phyloP scores from a whole-genome alignment of 2,797 vertebrate species.

The Anguilla pacifica region DNA sequence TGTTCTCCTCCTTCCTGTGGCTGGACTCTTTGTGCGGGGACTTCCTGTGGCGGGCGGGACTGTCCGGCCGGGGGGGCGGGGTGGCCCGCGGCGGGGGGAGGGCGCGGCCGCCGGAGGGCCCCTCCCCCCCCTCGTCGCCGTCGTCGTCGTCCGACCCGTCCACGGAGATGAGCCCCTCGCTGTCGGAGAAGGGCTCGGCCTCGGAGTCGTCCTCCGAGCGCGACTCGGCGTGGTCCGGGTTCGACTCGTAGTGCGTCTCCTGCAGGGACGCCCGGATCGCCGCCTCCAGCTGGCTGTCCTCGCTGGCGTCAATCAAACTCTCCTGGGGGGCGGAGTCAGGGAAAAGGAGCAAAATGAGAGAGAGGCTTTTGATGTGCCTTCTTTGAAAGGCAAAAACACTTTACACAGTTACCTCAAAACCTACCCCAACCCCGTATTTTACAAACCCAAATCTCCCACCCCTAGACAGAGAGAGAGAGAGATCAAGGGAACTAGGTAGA shows the following conservation, averaged over 20 bases:
- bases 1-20: slow-evolving; percentile 90
- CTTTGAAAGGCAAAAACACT: too few species aligned
- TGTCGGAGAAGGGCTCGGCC: slow-evolving; percentile 95
- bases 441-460: too few species aligned
- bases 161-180: slow-evolving; percentile 95
- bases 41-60: slow-evolving; percentile 82
- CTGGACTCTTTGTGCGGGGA: slow-evolving; percentile 91
- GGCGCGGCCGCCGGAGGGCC: background rate
- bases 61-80: slow-evolving; percentile 64
- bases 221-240: slow-evolving; percentile 78
- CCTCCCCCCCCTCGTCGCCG: slow-evolving; percentile 49
- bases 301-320: slow-evolving; percentile 97
- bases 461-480: too few species aligned
- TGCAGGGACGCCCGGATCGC: slow-evolving; percentile 95
- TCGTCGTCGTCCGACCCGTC: slow-evolving; percentile 83
- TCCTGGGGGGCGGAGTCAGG: slow-evolving; percentile 75
- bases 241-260: slow-evolving; percentile 96
- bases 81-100: slow-evolving; percentile 33
- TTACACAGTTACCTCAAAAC: too few species aligned
- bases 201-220: slow-evolving; percentile 90
- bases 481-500: too few species aligned
- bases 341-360: slow-evolving; percentile 39
- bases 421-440: too few species aligned
- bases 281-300: slow-evolving; percentile 98
- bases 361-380: too few species aligned